These are phyloP conservation scores for Aporrectodea caliginosa DNA, from an alignment of 1,140 invertebrate species.

Conservation along the genomic window DNA sequence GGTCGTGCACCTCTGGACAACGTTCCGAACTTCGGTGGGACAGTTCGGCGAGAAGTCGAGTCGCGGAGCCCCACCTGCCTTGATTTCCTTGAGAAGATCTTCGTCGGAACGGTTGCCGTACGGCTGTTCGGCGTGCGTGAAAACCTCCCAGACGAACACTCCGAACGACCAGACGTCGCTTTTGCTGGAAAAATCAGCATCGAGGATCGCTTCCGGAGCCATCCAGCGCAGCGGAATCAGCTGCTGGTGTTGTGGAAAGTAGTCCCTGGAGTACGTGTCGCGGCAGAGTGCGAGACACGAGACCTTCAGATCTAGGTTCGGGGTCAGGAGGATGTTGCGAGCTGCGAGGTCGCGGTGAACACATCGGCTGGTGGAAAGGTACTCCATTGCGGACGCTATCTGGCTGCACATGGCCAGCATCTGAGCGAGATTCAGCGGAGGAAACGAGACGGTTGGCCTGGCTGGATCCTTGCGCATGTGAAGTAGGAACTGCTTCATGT, in stretches of 20 bases:
- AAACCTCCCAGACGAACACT: constrained; percentile 97
- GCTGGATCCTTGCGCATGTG: constrained; percentile 53
- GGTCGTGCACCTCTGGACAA: neutral
- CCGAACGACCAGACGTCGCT: constrained; percentile 98
- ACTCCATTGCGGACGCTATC: constrained; percentile 77
- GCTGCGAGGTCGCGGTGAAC: constrained; percentile 86
- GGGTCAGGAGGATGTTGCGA: constrained; percentile 80
- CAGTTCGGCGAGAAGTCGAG: neutral
- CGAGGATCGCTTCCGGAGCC: constrained; percentile 95
- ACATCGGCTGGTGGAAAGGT: constrained; percentile 69
- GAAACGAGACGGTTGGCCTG: constrained; percentile 64
- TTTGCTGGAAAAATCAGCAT: constrained; percentile 91
- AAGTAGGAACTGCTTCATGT: constrained; percentile 85
- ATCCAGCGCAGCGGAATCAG: constrained; percentile 70
- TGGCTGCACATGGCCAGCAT: constrained; percentile 66
- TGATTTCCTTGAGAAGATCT: constrained; percentile 87
- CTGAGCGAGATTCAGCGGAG: constrained; percentile 66
- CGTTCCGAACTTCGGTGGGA: neutral
- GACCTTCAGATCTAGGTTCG: constrained; percentile 71
- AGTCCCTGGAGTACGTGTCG: constrained; percentile 81
- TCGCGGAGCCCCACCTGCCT: neutral
- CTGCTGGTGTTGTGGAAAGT: constrained; percentile 59
- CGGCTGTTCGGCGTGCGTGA: constrained; percentile 89
- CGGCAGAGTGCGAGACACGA: constrained; percentile 74
- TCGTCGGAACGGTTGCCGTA: constrained; percentile 93